Evolutionary conservation across 2,113 vertebrate genomes (phyloP), one percentile per base, ranked within the genome.

Genomic region (Alethe diademata): DNA sequence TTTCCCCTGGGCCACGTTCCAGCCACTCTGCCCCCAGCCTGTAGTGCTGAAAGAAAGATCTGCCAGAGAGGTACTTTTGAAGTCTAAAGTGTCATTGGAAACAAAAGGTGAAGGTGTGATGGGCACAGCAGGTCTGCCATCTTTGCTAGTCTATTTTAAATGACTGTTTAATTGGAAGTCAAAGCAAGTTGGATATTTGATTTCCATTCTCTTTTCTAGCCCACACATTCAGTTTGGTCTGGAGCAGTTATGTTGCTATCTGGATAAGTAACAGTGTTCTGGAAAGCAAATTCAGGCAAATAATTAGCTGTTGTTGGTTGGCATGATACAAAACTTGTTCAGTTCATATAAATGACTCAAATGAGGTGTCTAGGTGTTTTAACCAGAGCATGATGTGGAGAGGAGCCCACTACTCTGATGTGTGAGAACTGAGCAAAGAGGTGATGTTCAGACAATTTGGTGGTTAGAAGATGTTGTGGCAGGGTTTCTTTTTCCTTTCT

Each of bases 101-200:
- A 24, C 18, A 25, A 60, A 45, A 51, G 11, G 1, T 8, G 5
- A 11, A n/a, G n/a, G 9, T 42, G 12, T 42, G 36, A 42, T 9
- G 18, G 76, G 26, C 40, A 19, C 26, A 43, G 33, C 10, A 71
- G 42, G 62, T 73, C 18, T 1, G 0, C 20, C 1, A 0, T 31
- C 26, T 69, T 76, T 56, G 11, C 15, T 65, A 10, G 20, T 80
- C 5, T 36, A 0, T 67, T 64, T 13, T 40, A 51, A 83, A 42
- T 69, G 5, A 12, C n/a, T 35, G 18, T 60, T 47, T 31, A 26
- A n/a, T 8, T 11, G 8, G 69, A 69, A 16, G 40, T 48, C 36
- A 73, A 10, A 73, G 25, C 14, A 51, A 19, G 38, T 18, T 80
- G 38, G 22, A 18, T 86, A 38, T 51, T 86, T 81, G 7, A 29